phyloP scores from a whole-genome alignment of 2,113 vertebrate genomes.

The Egretta garzetta region DNA sequence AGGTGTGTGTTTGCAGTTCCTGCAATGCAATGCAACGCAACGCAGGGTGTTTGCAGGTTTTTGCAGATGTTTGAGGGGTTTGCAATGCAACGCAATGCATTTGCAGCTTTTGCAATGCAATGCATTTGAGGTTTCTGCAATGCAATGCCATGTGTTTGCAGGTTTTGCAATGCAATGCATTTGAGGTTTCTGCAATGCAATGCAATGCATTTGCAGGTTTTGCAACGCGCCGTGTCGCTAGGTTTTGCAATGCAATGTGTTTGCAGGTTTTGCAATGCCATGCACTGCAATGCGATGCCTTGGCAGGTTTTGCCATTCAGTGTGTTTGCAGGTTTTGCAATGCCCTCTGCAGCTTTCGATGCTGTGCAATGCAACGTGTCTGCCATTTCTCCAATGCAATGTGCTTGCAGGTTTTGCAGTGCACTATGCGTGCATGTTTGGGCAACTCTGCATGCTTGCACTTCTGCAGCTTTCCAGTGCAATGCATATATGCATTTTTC shows the following conservation, averaged over 20 bases:
- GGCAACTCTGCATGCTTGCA: neutral
- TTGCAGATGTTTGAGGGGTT: too few relatives aligned
- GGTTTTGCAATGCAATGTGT: rapidly evolving
- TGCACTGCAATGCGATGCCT: neutral
- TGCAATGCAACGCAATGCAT: rapidly evolving
- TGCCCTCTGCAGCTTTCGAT: neutral
- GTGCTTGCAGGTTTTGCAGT: neutral
- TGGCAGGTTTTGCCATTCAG: neutral
- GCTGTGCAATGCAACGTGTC: rapidly evolving
- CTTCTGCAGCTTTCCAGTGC: neutral
- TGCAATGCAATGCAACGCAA: neutral
- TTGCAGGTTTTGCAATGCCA: neutral
- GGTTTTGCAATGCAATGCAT: neutral
- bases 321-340: neutral
- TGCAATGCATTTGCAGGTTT: too few relatives aligned
- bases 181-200: neutral
- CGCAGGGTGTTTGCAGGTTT: neutral
- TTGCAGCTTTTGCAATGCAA: neutral
- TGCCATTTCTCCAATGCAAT: neutral
- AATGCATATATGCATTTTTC: neutral
- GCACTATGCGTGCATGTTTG: too few relatives aligned
- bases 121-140: neutral
- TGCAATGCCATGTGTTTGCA: rapidly evolving
- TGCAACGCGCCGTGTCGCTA: too few relatives aligned
- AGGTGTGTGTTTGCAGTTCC: rapidly evolving